Conservation (phyloP, 2,113 vertebrate species). For the Syrmaticus mikado region DNA sequence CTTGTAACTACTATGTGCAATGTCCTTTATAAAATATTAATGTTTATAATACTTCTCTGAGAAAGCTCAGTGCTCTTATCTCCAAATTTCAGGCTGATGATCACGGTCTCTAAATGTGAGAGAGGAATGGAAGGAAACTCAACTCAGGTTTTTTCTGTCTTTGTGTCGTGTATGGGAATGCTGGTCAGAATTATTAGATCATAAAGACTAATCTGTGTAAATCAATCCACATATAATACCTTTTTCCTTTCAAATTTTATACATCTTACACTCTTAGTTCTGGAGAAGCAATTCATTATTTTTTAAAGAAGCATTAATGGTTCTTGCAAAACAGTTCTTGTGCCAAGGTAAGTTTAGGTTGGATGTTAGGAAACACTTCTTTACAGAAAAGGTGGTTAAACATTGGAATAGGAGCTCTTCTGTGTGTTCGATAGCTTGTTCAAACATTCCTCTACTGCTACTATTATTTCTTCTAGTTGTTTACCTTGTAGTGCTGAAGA, state of each 20-base stretch:
- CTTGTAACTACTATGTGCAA: not conserved
- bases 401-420: not conserved
- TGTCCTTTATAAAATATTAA: not conserved
- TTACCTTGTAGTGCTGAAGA: conserved; percentile 97
- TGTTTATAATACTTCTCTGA: not conserved
- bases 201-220: not conserved
- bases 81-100: not conserved
- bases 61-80: not conserved
- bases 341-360: too few relatives aligned
- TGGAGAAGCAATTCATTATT: rapidly evolving
- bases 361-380: too few relatives aligned
- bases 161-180: not conserved
- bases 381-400: too few relatives aligned
- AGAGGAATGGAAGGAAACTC: not conserved
- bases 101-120: not conserved
- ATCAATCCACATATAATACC: not conserved
- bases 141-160: not conserved
- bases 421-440: not conserved
- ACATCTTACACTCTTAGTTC: not conserved
- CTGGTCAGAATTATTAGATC: not conserved
- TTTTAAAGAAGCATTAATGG: not conserved
- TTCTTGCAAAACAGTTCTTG: not conserved
- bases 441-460: not conserved
- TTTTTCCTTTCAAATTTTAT: not conserved
- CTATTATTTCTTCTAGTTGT: not conserved